Base-by-base conservation (phyloP, 2,797 vertebrate genomes). In the Moxostoma hubbsi region DNA sequence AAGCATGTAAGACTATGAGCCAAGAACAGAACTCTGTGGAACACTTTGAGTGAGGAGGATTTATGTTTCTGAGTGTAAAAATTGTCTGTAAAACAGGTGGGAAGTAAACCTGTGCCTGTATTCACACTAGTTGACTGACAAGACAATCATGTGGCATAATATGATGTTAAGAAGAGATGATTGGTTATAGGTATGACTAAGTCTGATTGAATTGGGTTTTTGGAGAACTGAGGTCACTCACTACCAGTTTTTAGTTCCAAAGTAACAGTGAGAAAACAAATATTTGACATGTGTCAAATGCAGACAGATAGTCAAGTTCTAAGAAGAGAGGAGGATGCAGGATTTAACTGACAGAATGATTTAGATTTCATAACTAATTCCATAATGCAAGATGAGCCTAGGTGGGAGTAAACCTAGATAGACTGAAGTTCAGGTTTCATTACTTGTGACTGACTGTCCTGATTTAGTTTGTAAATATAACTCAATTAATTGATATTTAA, bases 401-500 rank as follows among this genome's bases (percentile, higher is more conserved):
- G 51, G 18, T 58, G 13, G 16, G 74, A 11, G 54, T 50, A 57
- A 43, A 65, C n/a, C 1, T 57, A 47, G 62, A 54, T 47, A 47
- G 4, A 54, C 13, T 59, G 74, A 67, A 15, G 11, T 58, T 76
- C 74, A 50, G 64, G 63, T 76, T 59, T 67, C 16, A 36, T 61
- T 66, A 5, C 15, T 57, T 9, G 18, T 57, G 11, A 24, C 8
- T 57, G 16, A 58, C 36, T 9, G 49, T 54, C 12, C 16, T 24
- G 54, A 50, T 36, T 76, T 36, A 49, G 16, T 11, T n/a, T 50
- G 13, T 49, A 49, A 65, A 75, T 7, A 55, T 45, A 55, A 65
- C n/a, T 57, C 9, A 58, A 15, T 7, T 0, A 61, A 24, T 24
- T 61, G 43, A 49, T 6, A 9, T 12, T 16, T 18, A 9, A 58